phyloP scores from a whole-genome alignment of 2,888 invertebrate species.

The Limnephilus rhombicus region DNA sequence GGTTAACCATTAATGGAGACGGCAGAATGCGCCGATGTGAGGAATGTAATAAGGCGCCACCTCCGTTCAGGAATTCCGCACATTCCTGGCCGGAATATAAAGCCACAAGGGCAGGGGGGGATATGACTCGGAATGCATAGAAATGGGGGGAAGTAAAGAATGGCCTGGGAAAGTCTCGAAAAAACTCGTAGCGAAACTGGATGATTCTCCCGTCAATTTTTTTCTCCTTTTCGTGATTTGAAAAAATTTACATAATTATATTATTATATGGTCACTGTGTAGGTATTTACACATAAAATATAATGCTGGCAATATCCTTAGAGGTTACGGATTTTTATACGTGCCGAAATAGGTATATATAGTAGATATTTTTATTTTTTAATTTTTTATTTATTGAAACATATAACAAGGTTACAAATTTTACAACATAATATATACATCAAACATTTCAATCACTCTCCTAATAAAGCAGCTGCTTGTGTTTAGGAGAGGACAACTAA shows the following conservation, averaged over 20 bases:
- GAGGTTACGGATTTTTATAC: no score
- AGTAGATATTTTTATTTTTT: no score
- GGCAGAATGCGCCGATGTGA: not conserved
- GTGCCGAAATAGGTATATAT: no score
- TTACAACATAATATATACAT: no score
- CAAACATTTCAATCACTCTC: no score
- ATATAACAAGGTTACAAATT: no score
- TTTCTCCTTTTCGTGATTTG: not conserved
- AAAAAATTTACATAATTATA: not conserved
- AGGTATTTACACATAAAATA: no score
- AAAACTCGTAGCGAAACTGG: not conserved
- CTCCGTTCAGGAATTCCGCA: not conserved
- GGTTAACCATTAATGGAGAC: slow-evolving; percentile 1
- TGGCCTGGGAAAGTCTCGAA: not conserved
- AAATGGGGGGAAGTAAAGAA: not conserved
- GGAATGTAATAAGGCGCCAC: slow-evolving; percentile 1
- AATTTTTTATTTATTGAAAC: no score
- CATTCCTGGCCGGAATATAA: not conserved
- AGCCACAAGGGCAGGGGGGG: not conserved
- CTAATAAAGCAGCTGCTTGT: no score
- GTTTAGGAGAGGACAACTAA: no score
- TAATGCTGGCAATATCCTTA: no score
- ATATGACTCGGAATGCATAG: not conserved
- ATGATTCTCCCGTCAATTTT: not conserved
- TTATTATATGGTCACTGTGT: no score